Percentiles rank a stretch among this genome's conserved stretches.
Evolutionary conservation across 2,113 vertebrate genomes (phyloP).

Genomic region (Pogona vitticeps): DNA sequence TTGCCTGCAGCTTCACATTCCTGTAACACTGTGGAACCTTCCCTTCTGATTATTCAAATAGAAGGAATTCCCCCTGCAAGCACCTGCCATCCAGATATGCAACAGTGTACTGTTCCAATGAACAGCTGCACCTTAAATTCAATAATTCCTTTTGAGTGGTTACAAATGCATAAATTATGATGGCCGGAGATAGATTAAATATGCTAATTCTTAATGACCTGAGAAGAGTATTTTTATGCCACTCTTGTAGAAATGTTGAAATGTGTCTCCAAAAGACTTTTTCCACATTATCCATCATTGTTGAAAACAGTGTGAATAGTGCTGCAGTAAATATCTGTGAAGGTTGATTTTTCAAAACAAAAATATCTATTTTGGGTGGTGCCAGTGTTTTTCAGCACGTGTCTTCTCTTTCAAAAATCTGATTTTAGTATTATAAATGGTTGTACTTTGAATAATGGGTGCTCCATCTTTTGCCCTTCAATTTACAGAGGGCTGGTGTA

Average conservation of each 20-base stretch:
- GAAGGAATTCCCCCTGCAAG: background rate
- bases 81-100: background rate
- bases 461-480: background rate
- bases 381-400: background rate
- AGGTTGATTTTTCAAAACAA: background rate
- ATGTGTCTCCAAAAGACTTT: background rate
- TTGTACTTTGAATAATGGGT: background rate
- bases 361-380: background rate
- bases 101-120: background rate
- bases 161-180: background rate
- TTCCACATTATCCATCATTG: background rate
- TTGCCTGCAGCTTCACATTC: background rate
- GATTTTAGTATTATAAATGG: background rate
- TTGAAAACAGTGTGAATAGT: background rate
- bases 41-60: background rate
- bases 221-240: background rate
- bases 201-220: background rate
- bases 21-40: background rate
- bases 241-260: background rate
- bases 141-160: background rate
- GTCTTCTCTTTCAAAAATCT: background rate
- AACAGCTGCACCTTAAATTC: background rate
- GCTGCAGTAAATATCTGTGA: background rate
- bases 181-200: background rate
- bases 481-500: background rate